Percentiles rank a stretch among this genome's conserved stretches.
phyloP scores from a whole-genome alignment of 2,888 invertebrate species.

The Pachydiplax longipennis region DNA sequence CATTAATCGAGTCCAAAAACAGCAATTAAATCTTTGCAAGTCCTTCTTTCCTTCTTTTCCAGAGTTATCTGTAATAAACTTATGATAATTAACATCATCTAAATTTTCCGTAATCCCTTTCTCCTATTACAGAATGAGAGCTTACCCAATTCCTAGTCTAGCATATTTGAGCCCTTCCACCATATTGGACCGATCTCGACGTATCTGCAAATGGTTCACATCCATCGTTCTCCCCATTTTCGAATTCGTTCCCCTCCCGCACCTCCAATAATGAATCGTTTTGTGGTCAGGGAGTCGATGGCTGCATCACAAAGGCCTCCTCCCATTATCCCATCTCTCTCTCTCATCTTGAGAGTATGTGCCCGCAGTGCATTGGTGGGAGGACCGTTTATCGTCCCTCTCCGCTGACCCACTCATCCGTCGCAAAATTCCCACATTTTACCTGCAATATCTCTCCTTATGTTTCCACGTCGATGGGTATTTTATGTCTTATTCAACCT shows the following conservation, averaged over 20 bases:
- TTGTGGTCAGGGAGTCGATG: constrained; percentile 8
- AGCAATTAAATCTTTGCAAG: no score
- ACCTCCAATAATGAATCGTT: constrained; percentile 17
- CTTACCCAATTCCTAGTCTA: neutral
- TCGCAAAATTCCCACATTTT: neutral
- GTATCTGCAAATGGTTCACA: neutral
- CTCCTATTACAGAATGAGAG: neutral
- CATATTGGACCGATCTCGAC: neutral
- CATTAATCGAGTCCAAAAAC: no score
- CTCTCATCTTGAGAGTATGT: neutral
- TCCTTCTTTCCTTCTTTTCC: no score
- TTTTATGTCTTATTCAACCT: no score
- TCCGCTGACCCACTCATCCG: neutral
- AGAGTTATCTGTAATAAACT: no score
- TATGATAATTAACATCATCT: no score
- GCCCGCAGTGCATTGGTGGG: neutral
- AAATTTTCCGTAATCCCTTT: no score
- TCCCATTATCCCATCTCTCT: neutral
- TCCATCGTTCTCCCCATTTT: neutral
- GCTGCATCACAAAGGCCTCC: neutral
- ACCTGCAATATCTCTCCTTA: neutral
- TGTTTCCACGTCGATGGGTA: neutral
- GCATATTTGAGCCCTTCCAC: neutral
- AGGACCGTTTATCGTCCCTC: neutral
- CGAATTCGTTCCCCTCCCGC: neutral